A percentile compares a stretch with the other conserved stretches of the same genome.
Evolutionary conservation across 2,797 vertebrate species (phyloP).

Genomic region (Silurus aristotelis): DNA sequence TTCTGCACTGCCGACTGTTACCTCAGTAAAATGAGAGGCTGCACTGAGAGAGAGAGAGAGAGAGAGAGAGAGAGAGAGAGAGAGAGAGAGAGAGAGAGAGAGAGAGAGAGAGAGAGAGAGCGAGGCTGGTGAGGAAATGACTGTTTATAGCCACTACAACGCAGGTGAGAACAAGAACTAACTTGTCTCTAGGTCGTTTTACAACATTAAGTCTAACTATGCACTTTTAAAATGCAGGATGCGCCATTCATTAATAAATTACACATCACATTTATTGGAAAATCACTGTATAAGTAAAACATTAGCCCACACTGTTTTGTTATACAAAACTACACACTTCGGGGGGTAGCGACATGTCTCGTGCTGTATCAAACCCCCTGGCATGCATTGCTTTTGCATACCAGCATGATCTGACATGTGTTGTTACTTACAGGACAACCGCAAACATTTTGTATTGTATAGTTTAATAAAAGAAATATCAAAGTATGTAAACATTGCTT

Average conservation of each 20-base stretch:
- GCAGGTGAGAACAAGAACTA: slow-evolving; percentile 1
- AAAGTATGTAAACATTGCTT: background rate
- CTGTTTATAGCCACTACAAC: background rate
- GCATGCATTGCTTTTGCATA: background rate
- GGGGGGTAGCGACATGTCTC: background rate
- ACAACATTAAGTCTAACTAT: background rate
- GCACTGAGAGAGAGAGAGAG: background rate
- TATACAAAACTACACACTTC: background rate
- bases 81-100: background rate
- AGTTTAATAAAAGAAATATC: background rate
- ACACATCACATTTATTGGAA: background rate
- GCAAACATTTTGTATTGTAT: background rate
- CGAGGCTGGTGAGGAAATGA: background rate
- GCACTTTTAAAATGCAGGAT: background rate
- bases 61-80: background rate
- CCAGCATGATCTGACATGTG: background rate
- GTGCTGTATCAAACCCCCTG: background rate
- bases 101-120: too few species aligned
- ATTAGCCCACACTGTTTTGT: background rate
- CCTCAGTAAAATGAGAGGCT: background rate
- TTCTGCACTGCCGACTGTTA: background rate
- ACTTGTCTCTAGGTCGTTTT: background rate
- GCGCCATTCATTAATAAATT: background rate
- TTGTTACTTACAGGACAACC: background rate
- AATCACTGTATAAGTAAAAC: background rate